Evolutionary conservation across 2,113 vertebrate genomes (phyloP), one percentile per base, ranked within the genome.

Genomic region (Acanthochromis polyacanthus): DNA sequence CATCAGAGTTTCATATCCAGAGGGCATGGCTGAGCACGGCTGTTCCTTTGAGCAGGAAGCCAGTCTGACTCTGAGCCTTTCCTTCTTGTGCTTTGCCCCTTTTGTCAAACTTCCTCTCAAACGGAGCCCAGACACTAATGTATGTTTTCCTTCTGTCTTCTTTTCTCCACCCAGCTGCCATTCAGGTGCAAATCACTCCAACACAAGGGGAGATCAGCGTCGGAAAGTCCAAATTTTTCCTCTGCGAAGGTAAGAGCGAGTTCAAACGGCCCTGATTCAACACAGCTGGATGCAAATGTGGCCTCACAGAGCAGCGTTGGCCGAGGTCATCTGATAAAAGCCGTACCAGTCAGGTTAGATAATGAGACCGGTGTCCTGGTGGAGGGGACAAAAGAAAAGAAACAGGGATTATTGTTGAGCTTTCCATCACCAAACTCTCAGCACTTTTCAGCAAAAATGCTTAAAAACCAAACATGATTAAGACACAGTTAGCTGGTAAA

Each of bases 221-320:
- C 2, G 98, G 97, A 94, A 98, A 99, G 15, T 99, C 98, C 73
- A 99, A 99, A 62, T 99, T 99, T 94, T 99, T 99, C 95, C 82
- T 97, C 82, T 99, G 98, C 15, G 95, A 97, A 96, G 98, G 98
- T 97, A 94, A 88, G 83, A 30, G 92, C 66, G 32, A 36, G 48
- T 14, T 50, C 0, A 3, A 30, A 67, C 60, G 22, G 0, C 19
- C 36, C 5, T 67, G 53, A 56, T 66, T 68, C 10, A 81, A n/a
- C 62, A 3, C 40, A 20, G 51, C 38, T 38, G 32, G 22, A 66
- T 73, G 58, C 40, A 79, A 58, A 81, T 73, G 57, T 72, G 25
- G 40, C 40, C 61, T 57, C 20, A 10, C 51, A 1, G 15, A 14
- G 43, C 28, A 25, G 50, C 23, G 1, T 38, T 45, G 11, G 11